Base-by-base conservation (phyloP, 2,888 invertebrate genomes). In the Rhogogaster chlorosoma region DNA sequence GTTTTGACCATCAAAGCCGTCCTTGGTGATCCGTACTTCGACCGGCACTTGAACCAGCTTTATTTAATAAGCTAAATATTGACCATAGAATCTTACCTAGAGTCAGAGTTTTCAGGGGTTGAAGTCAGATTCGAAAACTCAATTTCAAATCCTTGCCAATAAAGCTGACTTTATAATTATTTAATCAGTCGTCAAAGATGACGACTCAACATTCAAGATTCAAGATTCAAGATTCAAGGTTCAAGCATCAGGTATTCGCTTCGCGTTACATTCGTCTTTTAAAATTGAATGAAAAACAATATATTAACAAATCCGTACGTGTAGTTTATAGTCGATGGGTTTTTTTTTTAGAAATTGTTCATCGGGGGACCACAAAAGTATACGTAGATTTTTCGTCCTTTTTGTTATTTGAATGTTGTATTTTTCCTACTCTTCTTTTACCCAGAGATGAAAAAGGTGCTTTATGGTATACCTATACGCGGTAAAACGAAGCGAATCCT, bases 341-440 rank as follows among this genome's bases (percentile, higher is more conserved):
- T 77, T n/a, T n/a, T n/a, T n/a, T n/a, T n/a, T 49, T 36, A 36
- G 4, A 75, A 53, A 49, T 49, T 49, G 36, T 80, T 80, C 26
- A 22, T 36, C 61, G 80, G 80, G 61, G 80, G 61, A 80, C 80
- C 80, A 80, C 61, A 61, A 61, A 6, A 77, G 32, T 32, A 53
- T 77, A n/a, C n/a, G n/a, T n/a, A 18, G 29, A 77, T 26, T 77
- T 77, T 22, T 49, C 77, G 32, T 77, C 49, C 32, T 49, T 49
- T 29, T 29, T 22, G 26, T 61, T 15, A 38, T 26, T 80, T 42
- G n/a, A 38, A 32, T 18, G 45, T 77, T 49, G 15, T 45, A 3
- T 45, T 15, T 18, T 53, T 32, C 4, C 15, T 22, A 32, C 2
- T n/a, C n/a, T 32, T 18, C n/a, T 45, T 12, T 0, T 26, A 4